phyloP scores from a whole-genome alignment of 2,888 invertebrate genomes.

The Phragmatobia fuliginosa region DNA sequence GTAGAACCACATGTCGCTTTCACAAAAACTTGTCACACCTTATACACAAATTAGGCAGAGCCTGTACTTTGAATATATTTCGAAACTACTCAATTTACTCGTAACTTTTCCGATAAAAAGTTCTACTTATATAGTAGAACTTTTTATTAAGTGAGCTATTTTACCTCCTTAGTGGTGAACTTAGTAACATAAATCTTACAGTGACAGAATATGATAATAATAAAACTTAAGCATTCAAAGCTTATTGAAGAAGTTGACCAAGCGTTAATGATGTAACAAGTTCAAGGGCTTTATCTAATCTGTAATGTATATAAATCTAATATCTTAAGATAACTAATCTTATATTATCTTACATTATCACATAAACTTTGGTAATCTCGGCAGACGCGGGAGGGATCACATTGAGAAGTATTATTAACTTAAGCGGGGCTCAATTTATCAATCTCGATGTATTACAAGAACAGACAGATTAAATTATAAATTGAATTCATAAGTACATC shows the following conservation, averaged over 20 bases:
- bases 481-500: background rate
- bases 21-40: background rate
- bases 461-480: background rate
- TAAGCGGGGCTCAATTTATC: background rate
- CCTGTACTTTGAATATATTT: background rate
- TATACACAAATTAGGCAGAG: too few species aligned
- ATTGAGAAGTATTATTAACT: background rate
- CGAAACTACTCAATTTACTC: too few species aligned
- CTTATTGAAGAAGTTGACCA: background rate
- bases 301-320: constrained; percentile 14
- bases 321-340: constrained; percentile 45
- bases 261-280: background rate
- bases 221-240: background rate
- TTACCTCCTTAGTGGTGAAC: background rate
- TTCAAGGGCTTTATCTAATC: constrained; percentile 1
- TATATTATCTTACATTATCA: constrained; percentile 62
- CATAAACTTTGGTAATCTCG: constrained; percentile 68
- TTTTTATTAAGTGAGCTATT: background rate
- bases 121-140: background rate
- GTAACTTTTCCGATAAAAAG: background rate
- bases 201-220: background rate
- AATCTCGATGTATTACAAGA: background rate
- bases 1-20: background rate
- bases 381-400: constrained; percentile 11
- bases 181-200: background rate